Conservation (phyloP, 2,888 invertebrate species). For the Diogma glabrata region DNA sequence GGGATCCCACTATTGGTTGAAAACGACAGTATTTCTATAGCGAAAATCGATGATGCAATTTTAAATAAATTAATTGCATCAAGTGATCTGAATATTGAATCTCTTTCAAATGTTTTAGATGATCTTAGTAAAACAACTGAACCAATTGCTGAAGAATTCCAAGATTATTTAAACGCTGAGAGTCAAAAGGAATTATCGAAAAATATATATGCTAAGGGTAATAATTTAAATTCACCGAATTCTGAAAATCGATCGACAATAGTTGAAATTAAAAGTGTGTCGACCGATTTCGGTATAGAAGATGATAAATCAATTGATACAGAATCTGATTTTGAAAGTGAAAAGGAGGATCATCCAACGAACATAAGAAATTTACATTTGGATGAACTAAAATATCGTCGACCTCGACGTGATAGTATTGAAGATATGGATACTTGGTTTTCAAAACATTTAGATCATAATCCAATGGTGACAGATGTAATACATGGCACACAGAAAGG, state of each 20-base stretch:
- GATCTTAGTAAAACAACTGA: slow-evolving; percentile 15
- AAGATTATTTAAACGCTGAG: slow-evolving; percentile 13
- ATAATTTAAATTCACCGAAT: no score
- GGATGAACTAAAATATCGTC: background rate
- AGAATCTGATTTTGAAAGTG: background rate
- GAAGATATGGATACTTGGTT: slow-evolving; percentile 21
- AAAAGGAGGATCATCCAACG: background rate
- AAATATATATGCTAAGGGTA: no score
- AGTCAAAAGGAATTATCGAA: background rate
- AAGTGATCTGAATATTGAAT: background rate
- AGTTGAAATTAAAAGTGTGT: background rate
- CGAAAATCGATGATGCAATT: background rate
- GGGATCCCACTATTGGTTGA: no score
- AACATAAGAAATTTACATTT: background rate
- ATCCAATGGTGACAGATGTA: background rate
- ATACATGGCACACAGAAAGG: background rate
- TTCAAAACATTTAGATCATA: slow-evolving; percentile 6
- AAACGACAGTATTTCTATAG: background rate
- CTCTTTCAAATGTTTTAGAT: slow-evolving; percentile 11
- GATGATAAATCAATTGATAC: background rate
- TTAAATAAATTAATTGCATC: background rate
- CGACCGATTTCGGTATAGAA: background rate
- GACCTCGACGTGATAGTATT: slow-evolving; percentile 18
- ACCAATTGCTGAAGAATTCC: slow-evolving; percentile 14
- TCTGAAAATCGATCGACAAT: no score